phyloP scores from a whole-genome alignment of 2,888 invertebrate genomes.

The Conchocele bisecta region DNA sequence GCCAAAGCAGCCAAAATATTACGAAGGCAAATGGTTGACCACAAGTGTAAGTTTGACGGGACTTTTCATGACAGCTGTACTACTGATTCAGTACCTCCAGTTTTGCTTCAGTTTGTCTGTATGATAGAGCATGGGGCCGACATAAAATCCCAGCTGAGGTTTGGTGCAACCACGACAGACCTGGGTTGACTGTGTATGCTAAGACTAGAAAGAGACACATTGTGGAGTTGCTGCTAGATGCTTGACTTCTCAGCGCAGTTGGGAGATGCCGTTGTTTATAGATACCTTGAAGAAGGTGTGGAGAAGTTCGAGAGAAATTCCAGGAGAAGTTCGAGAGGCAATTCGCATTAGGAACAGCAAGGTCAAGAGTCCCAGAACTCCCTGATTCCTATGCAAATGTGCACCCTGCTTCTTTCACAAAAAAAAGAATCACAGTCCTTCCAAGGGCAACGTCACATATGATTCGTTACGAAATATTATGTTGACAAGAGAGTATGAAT shows the following conservation, averaged over 20 bases:
- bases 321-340: no score
- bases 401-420: slow-evolving; percentile 11
- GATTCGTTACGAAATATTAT: not conserved
- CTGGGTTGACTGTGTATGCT: no score
- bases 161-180: no score
- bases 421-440: no score
- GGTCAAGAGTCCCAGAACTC: slow-evolving; percentile 28
- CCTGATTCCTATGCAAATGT: slow-evolving; percentile 20
- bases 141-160: slow-evolving; percentile 7
- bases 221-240: no score
- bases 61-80: slow-evolving; percentile 31
- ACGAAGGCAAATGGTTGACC: slow-evolving; percentile 41
- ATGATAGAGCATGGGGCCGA: slow-evolving; percentile 43
- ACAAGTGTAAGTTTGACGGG: slow-evolving; percentile 29
- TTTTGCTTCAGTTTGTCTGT: slow-evolving; percentile 17
- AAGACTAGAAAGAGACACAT: no score
- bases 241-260: no score
- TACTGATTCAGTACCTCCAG: slow-evolving; percentile 23
- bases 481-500: slow-evolving; percentile 6
- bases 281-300: no score
- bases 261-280: no score
- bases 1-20: slow-evolving; percentile 60
- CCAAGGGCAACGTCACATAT: not conserved
- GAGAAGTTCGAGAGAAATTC: no score
- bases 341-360: no score